Evolutionary conservation across 2,888 invertebrate species (phyloP).

Genomic region (Ophion slaviceki): DNA sequence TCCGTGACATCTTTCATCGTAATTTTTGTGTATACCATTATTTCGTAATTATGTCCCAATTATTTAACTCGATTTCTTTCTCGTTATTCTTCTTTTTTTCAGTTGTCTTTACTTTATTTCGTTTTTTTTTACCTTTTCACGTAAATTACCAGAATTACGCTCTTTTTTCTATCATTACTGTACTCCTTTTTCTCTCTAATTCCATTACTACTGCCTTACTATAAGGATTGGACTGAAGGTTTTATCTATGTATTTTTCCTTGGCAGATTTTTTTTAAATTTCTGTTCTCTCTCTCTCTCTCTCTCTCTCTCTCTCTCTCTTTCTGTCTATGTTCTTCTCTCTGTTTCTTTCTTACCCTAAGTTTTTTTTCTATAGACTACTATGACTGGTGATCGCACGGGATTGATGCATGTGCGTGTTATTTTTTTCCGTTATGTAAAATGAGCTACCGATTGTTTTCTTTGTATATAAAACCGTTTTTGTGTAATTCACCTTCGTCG

Average conservation of each 20-base stretch:
- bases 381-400: constrained; percentile 71
- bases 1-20: constrained; percentile 67
- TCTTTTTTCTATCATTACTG: constrained; percentile 65
- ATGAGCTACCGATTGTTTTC: constrained; percentile 33
- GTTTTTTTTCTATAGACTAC: constrained; percentile 65
- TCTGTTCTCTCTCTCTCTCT: constrained; percentile 68
- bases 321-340: constrained; percentile 29
- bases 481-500: constrained; percentile 22
- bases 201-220: constrained; percentile 82
- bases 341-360: constrained; percentile 41
- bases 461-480: constrained; percentile 25
- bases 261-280: constrained; percentile 73
- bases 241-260: constrained; percentile 80
- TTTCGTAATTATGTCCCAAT: constrained; percentile 60
- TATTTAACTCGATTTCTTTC: constrained; percentile 54
- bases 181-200: constrained; percentile 74
- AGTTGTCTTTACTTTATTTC: constrained; percentile 49
- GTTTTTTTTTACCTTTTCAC: constrained; percentile 59
- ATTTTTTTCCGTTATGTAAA: constrained; percentile 11
- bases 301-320: constrained; percentile 49
- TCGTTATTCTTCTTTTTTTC: constrained; percentile 62
- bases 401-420: constrained; percentile 36
- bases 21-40: constrained; percentile 66
- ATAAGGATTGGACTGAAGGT: constrained; percentile 83
- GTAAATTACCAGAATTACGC: constrained; percentile 59